Percentiles rank a stretch among this genome's conserved stretches.
These are phyloP conservation scores for Rhynchotus rufescens DNA, from an alignment of 2,797 vertebrate species.

Conservation along the genomic window DNA sequence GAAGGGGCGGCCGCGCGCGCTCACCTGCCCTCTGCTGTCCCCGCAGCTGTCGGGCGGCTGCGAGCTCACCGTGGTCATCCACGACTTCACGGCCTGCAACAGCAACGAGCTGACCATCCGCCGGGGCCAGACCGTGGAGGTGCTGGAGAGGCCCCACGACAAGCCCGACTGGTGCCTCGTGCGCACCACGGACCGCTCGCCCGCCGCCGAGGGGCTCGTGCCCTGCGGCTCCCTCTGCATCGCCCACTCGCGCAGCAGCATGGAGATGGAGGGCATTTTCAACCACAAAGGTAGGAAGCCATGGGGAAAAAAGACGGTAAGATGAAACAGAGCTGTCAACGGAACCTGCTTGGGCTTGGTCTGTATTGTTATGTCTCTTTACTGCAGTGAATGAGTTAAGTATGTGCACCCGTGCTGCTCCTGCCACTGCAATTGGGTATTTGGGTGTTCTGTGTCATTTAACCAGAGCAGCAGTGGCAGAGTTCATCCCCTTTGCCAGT, in stretches of 20 bases:
- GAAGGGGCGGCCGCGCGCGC: not conserved
- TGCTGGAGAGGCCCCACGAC: conserved; percentile 95
- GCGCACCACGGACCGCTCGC: conserved; percentile 94
- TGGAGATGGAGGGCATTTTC: conserved; percentile 99
- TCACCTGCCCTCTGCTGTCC: conserved; percentile 36
- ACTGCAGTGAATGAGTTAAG: not conserved
- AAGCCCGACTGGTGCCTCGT: conserved; percentile 98
- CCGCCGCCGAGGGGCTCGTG: conserved; percentile 93
- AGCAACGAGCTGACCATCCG: conserved; percentile 95
- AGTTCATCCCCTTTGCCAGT: not conserved
- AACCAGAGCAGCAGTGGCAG: not conserved
- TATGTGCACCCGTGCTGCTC: fast-evolving
- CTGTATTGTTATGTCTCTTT: not conserved
- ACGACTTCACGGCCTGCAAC: conserved; percentile 96
- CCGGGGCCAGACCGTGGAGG: conserved; percentile 96
- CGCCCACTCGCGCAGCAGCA: conserved; percentile 96
- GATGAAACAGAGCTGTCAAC: fast-evolving
- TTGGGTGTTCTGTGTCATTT: not conserved
- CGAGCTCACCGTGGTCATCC: conserved; percentile 97
- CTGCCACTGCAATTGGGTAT: not conserved
- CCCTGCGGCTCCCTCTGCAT: conserved; percentile 96
- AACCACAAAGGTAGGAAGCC: conserved; percentile 94
- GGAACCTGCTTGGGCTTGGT: fast-evolving
- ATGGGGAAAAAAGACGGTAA: not conserved
- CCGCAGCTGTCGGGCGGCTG: conserved; percentile 95